Percentiles rank a stretch among this genome's conserved stretches.
These are phyloP conservation scores for Keiferia lycopersicella DNA, from an alignment of 2,888 invertebrate genomes.

Conservation along the genomic window DNA sequence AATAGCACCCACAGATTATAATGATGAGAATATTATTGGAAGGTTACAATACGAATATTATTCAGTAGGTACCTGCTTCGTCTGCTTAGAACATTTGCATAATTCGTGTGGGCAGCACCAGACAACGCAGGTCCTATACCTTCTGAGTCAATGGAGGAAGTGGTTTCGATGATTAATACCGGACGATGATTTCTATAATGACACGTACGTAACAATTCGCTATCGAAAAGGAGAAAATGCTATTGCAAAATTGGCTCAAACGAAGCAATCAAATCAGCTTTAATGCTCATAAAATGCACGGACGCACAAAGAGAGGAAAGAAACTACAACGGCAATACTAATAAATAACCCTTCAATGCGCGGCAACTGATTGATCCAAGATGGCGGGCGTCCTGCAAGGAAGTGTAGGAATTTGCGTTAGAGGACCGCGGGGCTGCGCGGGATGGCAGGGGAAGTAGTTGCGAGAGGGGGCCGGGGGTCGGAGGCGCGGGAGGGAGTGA, in stretches of 20 bases:
- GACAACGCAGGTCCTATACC: constrained; percentile 10
- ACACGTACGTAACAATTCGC: constrained; percentile 9
- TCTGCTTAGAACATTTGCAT: constrained; percentile 21
- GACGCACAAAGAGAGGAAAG: constrained; percentile 1
- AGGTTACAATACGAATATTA: background rate
- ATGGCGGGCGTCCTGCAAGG: constrained; percentile 71
- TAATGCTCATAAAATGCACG: constrained; percentile 9
- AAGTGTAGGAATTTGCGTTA: constrained; percentile 62
- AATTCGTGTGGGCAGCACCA: constrained; percentile 16
- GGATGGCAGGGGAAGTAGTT: constrained; percentile 38
- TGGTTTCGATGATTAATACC: constrained; percentile 11
- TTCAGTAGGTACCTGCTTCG: background rate
- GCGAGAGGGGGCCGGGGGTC: background rate
- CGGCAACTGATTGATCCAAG: constrained; percentile 64
- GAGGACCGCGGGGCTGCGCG: constrained; percentile 44
- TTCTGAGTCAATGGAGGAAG: constrained; percentile 18
- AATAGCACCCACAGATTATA: background rate
- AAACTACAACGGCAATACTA: constrained; percentile 10
- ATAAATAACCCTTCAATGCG: constrained; percentile 27
- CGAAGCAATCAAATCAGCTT: background rate
- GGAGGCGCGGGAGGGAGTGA: constrained; percentile 54
- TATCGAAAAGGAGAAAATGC: background rate
- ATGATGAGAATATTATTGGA: background rate
- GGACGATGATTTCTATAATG: background rate
- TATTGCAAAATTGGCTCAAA: background rate